These are phyloP conservation scores for Agrenia bidenticulata DNA, from an alignment of 2,888 invertebrate genomes.

Conservation along the genomic window DNA sequence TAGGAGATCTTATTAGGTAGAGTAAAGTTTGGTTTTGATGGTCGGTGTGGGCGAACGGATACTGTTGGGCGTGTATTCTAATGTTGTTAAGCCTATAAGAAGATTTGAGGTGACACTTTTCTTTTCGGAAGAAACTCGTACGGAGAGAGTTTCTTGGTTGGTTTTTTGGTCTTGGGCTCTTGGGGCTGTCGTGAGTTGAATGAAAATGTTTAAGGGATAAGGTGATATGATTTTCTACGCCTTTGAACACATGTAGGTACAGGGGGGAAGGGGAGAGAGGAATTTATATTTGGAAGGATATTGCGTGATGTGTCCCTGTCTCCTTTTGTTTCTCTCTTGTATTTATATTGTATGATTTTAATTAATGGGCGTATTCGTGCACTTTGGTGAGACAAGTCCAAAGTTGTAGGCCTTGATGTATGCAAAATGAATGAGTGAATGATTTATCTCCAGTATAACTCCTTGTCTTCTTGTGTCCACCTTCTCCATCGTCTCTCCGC, in stretches of 20 bases:
- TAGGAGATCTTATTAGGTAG: too few species aligned
- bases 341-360: conserved; percentile 47
- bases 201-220: conserved; percentile 21
- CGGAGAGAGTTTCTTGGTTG: too few species aligned
- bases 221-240: conserved; percentile 20
- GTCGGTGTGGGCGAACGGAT: too few species aligned
- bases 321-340: conserved; percentile 42
- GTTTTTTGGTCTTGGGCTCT: too few species aligned
- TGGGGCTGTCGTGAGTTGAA: conserved; percentile 1
- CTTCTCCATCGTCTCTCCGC: background rate
- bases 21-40: too few species aligned
- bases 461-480: background rate
- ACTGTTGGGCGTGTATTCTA: too few species aligned
- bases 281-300: conserved; percentile 1
- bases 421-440: conserved; percentile 27
- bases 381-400: conserved; percentile 33
- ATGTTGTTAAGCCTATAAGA: too few species aligned
- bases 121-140: background rate
- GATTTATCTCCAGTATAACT: conserved; percentile 5
- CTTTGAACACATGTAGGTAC: conserved; percentile 14
- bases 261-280: conserved; percentile 8
- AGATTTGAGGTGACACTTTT: conserved; percentile 13
- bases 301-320: conserved; percentile 47
- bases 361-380: conserved; percentile 52
- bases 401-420: conserved; percentile 13